These are phyloP conservation scores for Seriola rivoliana DNA, from an alignment of 2,113 vertebrate genomes.

Conservation along the genomic window DNA sequence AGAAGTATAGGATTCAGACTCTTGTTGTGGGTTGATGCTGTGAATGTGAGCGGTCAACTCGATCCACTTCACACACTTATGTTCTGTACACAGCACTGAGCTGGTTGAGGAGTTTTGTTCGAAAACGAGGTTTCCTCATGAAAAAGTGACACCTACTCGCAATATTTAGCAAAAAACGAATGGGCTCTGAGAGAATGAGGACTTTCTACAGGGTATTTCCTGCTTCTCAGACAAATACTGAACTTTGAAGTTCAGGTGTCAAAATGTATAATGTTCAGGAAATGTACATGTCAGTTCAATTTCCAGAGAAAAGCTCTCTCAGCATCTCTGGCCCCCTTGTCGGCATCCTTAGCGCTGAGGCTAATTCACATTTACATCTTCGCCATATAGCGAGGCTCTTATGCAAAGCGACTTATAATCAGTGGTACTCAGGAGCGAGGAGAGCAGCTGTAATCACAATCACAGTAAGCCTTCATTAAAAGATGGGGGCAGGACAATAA, in stretches of 20 bases:
- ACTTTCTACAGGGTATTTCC: not conserved
- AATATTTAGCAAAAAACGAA: not conserved
- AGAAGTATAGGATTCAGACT: conserved; percentile 40
- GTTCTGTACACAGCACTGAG: conserved; percentile 21
- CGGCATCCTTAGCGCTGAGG: conserved; percentile 26
- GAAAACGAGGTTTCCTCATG: conserved; percentile 19
- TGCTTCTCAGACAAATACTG: not conserved
- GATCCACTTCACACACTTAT: conserved; percentile 18
- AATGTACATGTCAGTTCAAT: conserved; percentile 43
- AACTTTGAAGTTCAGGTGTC: conserved; percentile 10
- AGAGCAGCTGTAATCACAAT: conserved; percentile 60
- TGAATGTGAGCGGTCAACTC: conserved; percentile 35
- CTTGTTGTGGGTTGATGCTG: conserved; percentile 48
- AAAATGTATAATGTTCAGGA: conserved; percentile 17
- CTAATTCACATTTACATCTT: conserved; percentile 60
- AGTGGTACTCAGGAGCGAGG: conserved; percentile 27
- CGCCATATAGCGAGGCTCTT: conserved; percentile 48
- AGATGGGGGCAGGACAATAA: conserved; percentile 23
- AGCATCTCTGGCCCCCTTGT: conserved; percentile 26
- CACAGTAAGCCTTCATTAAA: conserved; percentile 45
- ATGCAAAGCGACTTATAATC: conserved; percentile 57
- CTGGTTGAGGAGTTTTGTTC: conserved; percentile 14
- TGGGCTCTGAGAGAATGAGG: not conserved
- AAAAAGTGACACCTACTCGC: conserved; percentile 19
- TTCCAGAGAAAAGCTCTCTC: conserved; percentile 11